Conservation (phyloP, 2,888 invertebrate species). For the Digitonthophagus gazella region DNA sequence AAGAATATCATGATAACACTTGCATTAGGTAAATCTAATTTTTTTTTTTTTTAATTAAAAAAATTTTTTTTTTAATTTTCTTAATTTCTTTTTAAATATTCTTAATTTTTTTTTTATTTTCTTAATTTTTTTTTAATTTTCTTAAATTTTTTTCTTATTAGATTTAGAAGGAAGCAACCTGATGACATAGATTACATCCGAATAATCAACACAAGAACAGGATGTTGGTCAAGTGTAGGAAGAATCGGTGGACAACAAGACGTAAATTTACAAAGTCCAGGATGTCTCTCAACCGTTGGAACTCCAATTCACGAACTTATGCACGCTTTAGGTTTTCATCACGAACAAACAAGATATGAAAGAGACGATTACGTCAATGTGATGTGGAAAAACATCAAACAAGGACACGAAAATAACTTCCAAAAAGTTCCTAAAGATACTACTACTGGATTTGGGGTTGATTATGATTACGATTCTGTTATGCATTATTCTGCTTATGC, state of each 20-base stretch:
- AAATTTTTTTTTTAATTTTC: too few species aligned
- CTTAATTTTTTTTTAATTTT: too few species aligned
- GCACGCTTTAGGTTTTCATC: slow-evolving; percentile 77
- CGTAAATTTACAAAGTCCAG: slow-evolving; percentile 73
- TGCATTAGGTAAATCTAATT: slow-evolving; percentile 55
- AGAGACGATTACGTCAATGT: slow-evolving; percentile 68
- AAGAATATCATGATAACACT: slow-evolving; percentile 71
- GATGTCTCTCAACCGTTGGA: slow-evolving; percentile 69
- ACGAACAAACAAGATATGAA: slow-evolving; percentile 78
- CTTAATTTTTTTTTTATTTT: too few species aligned
- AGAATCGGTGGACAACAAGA: slow-evolving; percentile 65
- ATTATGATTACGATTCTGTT: slow-evolving; percentile 77
- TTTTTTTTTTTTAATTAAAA: background rate
- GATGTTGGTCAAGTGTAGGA: slow-evolving; percentile 83
- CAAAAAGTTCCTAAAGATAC: slow-evolving; percentile 60
- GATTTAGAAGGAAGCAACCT: slow-evolving; percentile 61
- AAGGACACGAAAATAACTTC: slow-evolving; percentile 63
- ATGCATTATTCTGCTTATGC: slow-evolving; percentile 82
- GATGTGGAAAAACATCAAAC: slow-evolving; percentile 66
- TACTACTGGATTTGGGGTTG: slow-evolving; percentile 65
- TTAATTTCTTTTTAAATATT: too few species aligned
- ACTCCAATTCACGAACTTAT: slow-evolving; percentile 78
- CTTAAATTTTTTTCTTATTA: slow-evolving; percentile 32
- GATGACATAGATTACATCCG: slow-evolving; percentile 68
- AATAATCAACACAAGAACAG: slow-evolving; percentile 65